Evolutionary conservation across 2,888 invertebrate genomes (phyloP).

Genomic region (Chrysomela aeneicollis): DNA sequence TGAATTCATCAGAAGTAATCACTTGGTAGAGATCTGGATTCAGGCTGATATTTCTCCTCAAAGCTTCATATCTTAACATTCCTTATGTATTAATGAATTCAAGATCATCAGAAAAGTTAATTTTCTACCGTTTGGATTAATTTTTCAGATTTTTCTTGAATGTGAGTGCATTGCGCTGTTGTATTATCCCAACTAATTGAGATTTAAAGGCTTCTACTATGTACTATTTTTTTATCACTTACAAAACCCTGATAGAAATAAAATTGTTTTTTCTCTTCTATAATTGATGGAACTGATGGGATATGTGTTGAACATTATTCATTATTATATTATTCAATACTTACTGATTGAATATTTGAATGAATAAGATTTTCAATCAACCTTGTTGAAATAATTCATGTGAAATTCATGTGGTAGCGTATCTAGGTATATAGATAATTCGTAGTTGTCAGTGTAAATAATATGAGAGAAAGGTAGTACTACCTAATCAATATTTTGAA

Average conservation of each 20-base stretch:
- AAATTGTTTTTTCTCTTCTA: no score
- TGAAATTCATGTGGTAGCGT: neutral
- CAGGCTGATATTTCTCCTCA: slow-evolving; percentile 17
- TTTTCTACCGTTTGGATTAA: slow-evolving; percentile 36
- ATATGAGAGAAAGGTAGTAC: slow-evolving; percentile 26
- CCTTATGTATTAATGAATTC: slow-evolving; percentile 21
- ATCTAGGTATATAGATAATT: neutral
- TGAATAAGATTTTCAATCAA: no score
- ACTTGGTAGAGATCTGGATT: slow-evolving; percentile 17
- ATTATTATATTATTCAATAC: no score
- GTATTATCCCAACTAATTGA: neutral
- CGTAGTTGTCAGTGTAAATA: slow-evolving; percentile 18
- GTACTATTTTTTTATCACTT: neutral
- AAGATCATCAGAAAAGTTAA: slow-evolving; percentile 27
- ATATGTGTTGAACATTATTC: slow-evolving; percentile 9
- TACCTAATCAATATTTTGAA: slow-evolving; percentile 32
- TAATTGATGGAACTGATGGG: no score
- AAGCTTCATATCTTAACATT: slow-evolving; percentile 33
- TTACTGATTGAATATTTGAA: neutral
- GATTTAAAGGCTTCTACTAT: no score
- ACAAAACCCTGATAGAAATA: no score
- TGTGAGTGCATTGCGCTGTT: neutral
- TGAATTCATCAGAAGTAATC: neutral
- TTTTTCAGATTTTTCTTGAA: slow-evolving; percentile 27
- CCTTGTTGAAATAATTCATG: neutral